Evolutionary conservation across 1,140 invertebrate species (phyloP).

Genomic region (Drosophila albomicans): DNA sequence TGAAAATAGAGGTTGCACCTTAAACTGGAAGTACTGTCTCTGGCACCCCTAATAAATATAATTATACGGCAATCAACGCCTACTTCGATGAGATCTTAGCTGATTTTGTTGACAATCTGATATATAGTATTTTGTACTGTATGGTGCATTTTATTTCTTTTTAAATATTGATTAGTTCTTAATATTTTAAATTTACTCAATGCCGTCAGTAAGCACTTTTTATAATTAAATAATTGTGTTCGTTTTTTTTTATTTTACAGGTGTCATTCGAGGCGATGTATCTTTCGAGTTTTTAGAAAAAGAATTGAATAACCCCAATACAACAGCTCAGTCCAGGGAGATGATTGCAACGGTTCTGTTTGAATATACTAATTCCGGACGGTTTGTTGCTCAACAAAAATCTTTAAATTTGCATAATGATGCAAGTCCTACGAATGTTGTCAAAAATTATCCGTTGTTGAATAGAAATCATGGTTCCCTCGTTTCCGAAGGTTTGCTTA

Average conservation of each 20-base stretch:
- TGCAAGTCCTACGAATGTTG: slow-evolving; percentile 17
- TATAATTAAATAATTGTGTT: background rate
- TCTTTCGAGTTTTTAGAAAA: slow-evolving; percentile 87
- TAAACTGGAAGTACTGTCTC: no score
- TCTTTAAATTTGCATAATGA: slow-evolving; percentile 19
- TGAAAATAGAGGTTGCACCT: no score
- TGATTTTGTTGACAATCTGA: no score
- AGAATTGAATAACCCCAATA: slow-evolving; percentile 90
- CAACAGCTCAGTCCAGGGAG: slow-evolving; percentile 90
- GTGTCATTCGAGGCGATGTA: slow-evolving; percentile 56
- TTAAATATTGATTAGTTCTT: no score
- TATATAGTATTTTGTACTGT: no score
- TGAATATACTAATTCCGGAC: slow-evolving; percentile 68
- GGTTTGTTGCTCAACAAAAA: slow-evolving; percentile 36
- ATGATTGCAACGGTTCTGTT: slow-evolving; percentile 90
- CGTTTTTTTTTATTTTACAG: slow-evolving; percentile 17
- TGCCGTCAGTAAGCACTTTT: background rate
- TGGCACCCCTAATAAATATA: no score
- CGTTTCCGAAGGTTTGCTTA: slow-evolving; percentile 54
- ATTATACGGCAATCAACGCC: no score
- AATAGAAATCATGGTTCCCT: slow-evolving; percentile 33
- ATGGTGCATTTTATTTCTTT: background rate
- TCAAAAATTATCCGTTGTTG: slow-evolving; percentile 30
- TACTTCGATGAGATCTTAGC: no score
- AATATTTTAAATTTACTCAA: no score